These are phyloP conservation scores for Athripsodes cinereus DNA, from an alignment of 2,888 invertebrate species.

Conservation along the genomic window DNA sequence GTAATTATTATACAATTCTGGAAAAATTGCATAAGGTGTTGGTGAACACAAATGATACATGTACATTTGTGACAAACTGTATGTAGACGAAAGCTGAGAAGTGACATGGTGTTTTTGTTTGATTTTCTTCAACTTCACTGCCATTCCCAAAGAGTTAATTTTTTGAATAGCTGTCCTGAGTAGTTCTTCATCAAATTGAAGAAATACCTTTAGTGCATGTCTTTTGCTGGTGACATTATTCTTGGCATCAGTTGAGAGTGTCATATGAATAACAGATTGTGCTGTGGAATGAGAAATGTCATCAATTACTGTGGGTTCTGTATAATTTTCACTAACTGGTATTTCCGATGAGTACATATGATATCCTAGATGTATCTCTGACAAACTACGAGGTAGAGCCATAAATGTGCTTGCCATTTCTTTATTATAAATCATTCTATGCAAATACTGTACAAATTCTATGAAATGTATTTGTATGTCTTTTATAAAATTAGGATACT, in stretches of 20 bases:
- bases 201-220: constrained; percentile 60
- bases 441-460: constrained; percentile 33
- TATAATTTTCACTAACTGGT: background rate
- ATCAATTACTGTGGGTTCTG: constrained; percentile 1
- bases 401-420: constrained; percentile 23
- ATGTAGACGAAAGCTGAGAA: constrained; percentile 32
- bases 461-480: constrained; percentile 37
- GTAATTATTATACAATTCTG: constrained; percentile 9
- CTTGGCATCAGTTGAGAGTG: constrained; percentile 55
- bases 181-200: constrained; percentile 61
- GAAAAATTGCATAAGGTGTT: constrained; percentile 18
- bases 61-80: constrained; percentile 41
- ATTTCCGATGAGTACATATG: constrained; percentile 5
- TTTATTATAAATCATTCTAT: constrained; percentile 31
- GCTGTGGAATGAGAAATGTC: constrained; percentile 31
- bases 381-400: constrained; percentile 35
- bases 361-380: constrained; percentile 33
- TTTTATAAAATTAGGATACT: constrained; percentile 31
- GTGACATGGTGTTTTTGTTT: background rate
- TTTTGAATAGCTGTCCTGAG: constrained; percentile 55
- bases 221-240: constrained; percentile 32
- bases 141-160: constrained; percentile 33
- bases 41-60: constrained; percentile 33
- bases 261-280: constrained; percentile 58
- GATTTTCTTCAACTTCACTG: constrained; percentile 30